These are phyloP conservation scores for Taeniopygia guttata DNA, from an alignment of 2,797 vertebrate species.

Conservation along the genomic window DNA sequence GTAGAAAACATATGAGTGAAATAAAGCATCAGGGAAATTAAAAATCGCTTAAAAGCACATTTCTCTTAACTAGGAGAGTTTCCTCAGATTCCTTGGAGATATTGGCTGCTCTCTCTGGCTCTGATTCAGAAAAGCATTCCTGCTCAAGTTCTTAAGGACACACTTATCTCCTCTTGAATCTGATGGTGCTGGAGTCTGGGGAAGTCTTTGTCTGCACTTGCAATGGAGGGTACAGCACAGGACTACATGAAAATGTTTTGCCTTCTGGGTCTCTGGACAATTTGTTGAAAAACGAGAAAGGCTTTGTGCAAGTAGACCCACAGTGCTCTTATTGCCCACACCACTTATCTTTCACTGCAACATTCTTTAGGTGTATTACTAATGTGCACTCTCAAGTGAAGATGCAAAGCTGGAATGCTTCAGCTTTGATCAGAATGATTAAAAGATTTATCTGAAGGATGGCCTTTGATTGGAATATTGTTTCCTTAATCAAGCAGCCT, in stretches of 20 bases:
- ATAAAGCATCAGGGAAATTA: neutral
- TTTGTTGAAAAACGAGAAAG: neutral
- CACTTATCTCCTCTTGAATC: neutral
- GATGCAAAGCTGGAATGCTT: neutral
- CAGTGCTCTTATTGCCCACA: neutral
- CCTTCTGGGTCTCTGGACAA: fast-evolving
- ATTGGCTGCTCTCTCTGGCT: neutral
- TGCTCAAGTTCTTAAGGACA: neutral
- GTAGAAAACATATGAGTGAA: neutral
- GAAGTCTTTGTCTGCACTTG: neutral
- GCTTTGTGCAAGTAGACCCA: neutral
- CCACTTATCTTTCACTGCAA: neutral
- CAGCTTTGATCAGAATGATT: neutral
- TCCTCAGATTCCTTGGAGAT: neutral
- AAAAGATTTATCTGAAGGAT: neutral
- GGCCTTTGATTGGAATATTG: neutral
- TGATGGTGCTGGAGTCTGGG: neutral
- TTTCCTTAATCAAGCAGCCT: neutral
- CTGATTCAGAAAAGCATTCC: neutral
- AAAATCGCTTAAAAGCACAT: constrained; percentile 22
- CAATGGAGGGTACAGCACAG: neutral
- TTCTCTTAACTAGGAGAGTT: constrained; percentile 15
- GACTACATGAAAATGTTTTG: neutral
- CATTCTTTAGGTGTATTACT: neutral
- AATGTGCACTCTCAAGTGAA: neutral